Evolutionary conservation across 1,140 invertebrate species (phyloP), one percentile per base, ranked within the genome.

Genomic region (Polypedilum pembai): DNA sequence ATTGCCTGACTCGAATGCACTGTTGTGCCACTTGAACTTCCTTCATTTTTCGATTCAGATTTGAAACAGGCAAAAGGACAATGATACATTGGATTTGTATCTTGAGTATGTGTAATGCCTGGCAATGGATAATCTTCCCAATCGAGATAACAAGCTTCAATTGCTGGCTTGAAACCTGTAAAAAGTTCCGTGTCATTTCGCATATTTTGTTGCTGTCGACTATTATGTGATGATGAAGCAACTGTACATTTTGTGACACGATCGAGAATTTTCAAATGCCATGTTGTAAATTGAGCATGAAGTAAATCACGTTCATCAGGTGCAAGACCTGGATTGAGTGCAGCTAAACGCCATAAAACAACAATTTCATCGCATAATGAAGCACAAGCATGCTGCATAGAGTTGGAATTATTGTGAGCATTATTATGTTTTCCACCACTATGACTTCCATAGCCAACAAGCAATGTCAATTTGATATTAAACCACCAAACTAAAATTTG

Each of bases 401-500:
- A 90, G 78, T 92, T 91, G 1, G 89, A 88, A 79, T 92, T 94
- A 78, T 88, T 91, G 78, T 95, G 92, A 78, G 94, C 91, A 79
- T 92, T 94, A 41, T 89, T 88, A 76, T 91, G 89, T 78, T 91
- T 92, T 40, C 90, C 89, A 12, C 90, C 90, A 74, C 88, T 89
- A 77, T 90, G 87, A 17, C 90, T 88, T 45, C 87, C 85, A 21
- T 85, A 87, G 45, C 88, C 87, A 78, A 89, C 89, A 74, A 91
- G 87, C 17, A 96, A 83, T 0, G 93, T 92, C 10, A 96, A 91
- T 81, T 98, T 97, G 0, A 95, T 98, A 79, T 92, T 93, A 83
- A 96, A 98, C 96, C 96, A 98, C 95, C 96, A 98, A n/a, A 96
- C 90, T 76, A 98, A 86, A 75, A 98, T 96, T 90, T 94, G 84